phyloP scores from a whole-genome alignment of 1,140 invertebrate genomes.

The Rhopalosiphum maidis region DNA sequence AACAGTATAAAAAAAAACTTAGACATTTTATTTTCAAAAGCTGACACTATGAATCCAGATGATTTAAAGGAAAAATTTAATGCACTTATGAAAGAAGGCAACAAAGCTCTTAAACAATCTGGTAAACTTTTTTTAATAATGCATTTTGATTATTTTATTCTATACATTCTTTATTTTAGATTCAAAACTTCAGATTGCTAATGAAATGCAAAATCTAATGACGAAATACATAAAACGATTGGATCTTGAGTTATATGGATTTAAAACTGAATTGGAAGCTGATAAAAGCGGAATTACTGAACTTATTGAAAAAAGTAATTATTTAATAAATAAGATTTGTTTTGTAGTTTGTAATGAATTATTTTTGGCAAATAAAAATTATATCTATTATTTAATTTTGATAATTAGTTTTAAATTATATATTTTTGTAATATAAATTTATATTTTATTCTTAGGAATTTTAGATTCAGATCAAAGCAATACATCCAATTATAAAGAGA shows the following conservation, averaged over 20 bases:
- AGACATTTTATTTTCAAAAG: conserved; percentile 85
- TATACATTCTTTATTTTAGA: conserved; percentile 63
- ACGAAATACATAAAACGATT: conserved; percentile 89
- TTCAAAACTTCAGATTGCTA: conserved; percentile 86
- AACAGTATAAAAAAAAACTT: conserved; percentile 91
- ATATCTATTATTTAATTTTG: not conserved
- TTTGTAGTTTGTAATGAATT: not conserved
- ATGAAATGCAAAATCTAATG: conserved; percentile 92
- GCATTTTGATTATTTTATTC: not conserved
- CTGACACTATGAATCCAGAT: conserved; percentile 79
- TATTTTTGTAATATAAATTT: not conserved
- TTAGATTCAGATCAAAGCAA: conserved; percentile 58
- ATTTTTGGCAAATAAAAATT: not conserved
- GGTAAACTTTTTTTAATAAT: conserved; percentile 65
- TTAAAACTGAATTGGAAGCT: conserved; percentile 97
- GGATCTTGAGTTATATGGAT: conserved; percentile 94
- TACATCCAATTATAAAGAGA: conserved; percentile 65
- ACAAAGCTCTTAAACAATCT: conserved; percentile 90
- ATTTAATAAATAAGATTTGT: not conserved
- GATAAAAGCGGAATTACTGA: conserved; percentile 98
- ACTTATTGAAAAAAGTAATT: conserved; percentile 82
- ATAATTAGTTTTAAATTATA: not conserved
- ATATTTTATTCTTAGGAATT: not conserved
- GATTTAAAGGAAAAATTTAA: conserved; percentile 86
- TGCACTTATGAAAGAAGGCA: conserved; percentile 86